phyloP scores from a whole-genome alignment of 2,888 invertebrate genomes.

The Idaea dimidiata region DNA sequence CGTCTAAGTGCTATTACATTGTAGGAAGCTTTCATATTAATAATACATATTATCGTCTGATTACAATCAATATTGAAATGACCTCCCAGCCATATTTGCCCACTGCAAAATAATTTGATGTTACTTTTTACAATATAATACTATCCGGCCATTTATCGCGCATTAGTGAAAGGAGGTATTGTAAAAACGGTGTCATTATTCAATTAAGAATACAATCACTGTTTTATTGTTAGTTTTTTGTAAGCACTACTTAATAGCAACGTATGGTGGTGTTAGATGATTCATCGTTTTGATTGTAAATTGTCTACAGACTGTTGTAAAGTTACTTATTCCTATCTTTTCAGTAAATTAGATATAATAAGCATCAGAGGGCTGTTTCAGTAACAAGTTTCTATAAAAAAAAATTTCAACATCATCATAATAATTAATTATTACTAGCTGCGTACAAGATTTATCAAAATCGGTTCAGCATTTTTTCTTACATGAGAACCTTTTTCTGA shows the following conservation, averaged over 20 bases:
- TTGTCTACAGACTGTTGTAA: neutral
- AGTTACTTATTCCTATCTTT: neutral
- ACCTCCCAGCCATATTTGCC: slow-evolving; percentile 2
- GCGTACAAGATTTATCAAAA: no score
- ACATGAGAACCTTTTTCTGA: no score
- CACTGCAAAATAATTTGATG: neutral
- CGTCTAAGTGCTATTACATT: slow-evolving; percentile 16
- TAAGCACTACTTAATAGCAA: slow-evolving; percentile 10
- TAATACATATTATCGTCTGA: slow-evolving; percentile 10
- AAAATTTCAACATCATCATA: no score
- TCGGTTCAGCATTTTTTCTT: no score
- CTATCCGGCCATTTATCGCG: slow-evolving; percentile 15
- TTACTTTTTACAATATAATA: slow-evolving; percentile 5
- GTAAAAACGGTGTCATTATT: slow-evolving; percentile 15
- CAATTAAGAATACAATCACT: slow-evolving; percentile 17
- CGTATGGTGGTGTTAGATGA: slow-evolving; percentile 2
- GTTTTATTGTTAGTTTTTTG: slow-evolving; percentile 17
- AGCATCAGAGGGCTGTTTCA: no score
- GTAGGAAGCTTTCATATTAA: slow-evolving; percentile 6
- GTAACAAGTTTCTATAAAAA: no score
- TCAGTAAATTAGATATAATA: neutral
- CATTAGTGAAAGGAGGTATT: slow-evolving; percentile 20
- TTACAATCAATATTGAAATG: neutral
- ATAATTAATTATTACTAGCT: no score
- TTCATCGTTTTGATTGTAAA: neutral